Conservation (phyloP, 2,888 invertebrate genomes). For the Eristalis arbustorum region DNA sequence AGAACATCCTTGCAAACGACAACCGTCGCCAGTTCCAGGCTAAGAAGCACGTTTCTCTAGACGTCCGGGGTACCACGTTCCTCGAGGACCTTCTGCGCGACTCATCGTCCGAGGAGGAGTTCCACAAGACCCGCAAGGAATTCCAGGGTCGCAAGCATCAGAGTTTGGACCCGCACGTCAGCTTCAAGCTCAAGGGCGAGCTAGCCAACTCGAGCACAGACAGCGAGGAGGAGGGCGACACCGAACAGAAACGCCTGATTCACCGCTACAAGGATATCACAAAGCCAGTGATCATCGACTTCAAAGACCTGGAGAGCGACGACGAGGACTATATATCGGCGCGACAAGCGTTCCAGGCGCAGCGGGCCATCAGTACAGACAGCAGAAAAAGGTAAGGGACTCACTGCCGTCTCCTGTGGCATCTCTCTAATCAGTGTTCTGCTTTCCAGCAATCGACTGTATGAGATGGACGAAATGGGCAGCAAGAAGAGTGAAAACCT, state of each 20-base stretch:
- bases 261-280: constrained; percentile 80
- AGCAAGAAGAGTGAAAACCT: constrained; percentile 83
- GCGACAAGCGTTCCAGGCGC: constrained; percentile 83
- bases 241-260: constrained; percentile 79
- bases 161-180: constrained; percentile 80
- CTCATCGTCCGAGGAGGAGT: constrained; percentile 80
- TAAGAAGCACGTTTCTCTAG: constrained; percentile 80
- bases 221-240: constrained; percentile 78
- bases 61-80: constrained; percentile 78
- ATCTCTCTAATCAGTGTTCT: background rate
- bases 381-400: constrained; percentile 82
- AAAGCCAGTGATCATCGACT: constrained; percentile 80
- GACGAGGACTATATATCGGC: constrained; percentile 82
- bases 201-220: constrained; percentile 78
- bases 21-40: constrained; percentile 80
- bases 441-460: constrained; percentile 77
- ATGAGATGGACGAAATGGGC: constrained; percentile 85
- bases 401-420: too few species aligned
- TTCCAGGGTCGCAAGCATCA: constrained; percentile 80
- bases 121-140: constrained; percentile 78
- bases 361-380: constrained; percentile 84
- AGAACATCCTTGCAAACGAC: constrained; percentile 78
- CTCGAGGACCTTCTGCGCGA: constrained; percentile 79
- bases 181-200: constrained; percentile 80
- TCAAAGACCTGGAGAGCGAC: constrained; percentile 79